Evolutionary conservation across 2,888 invertebrate genomes (phyloP), one percentile per base, ranked within the genome.

Genomic region (Mylabris sibirica): DNA sequence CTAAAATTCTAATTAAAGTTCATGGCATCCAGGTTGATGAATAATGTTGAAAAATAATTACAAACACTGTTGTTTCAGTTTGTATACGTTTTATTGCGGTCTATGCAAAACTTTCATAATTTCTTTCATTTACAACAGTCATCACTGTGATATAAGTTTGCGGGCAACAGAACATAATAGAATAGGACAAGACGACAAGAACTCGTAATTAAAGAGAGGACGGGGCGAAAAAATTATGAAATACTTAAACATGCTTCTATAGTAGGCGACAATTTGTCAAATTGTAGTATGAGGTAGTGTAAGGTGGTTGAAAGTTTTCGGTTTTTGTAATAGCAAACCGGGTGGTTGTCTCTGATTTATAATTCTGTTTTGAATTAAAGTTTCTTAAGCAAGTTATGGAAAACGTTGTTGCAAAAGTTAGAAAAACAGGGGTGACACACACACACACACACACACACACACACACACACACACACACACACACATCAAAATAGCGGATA

Each of bases 71-170:
- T 76, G 78, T 77, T 79, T 77, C 24, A 14, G 26, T 24, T 26
- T 57, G 22, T 12, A 3, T 2, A 4, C 6, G 17, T 57, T 4
- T 78, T 76, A 75, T 72, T 69, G 65, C 65, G 67, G 69, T 70
- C 69, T 70, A 66, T 71, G 76, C 72, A 71, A 79, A 82, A 82
- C 81, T 82, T 83, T 80, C 79, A 82, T 80, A 82, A 83, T 82
- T 83, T 83, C 80, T 81, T 81, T 77, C 79, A 79, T 79, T 78
- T 79, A 78, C 75, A 73, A 62, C 72, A 68, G 68, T 70, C 73
- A 71, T 72, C 74, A 73, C 77, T 79, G 78, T 78, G 78, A 80
- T 76, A 80, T 76, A 79, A 80, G 57, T 75, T 80, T 79, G 74
- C 63, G 67, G 49, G 66, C 68, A 67, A 44, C n/a, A 17, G 17